Conservation (phyloP, 1,140 invertebrate species). For the Nebria ingens region DNA sequence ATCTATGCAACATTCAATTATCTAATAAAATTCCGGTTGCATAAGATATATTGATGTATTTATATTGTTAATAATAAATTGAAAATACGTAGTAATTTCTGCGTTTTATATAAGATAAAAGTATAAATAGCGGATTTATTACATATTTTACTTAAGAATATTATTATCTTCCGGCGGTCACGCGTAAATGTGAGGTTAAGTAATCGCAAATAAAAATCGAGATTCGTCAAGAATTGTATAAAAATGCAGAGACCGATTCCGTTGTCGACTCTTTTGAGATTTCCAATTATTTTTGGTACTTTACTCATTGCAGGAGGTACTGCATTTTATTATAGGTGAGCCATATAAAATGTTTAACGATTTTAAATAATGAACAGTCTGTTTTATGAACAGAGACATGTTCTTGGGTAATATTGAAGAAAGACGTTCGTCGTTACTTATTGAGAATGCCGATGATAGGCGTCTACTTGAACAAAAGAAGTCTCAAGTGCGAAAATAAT, state of each 20-base stretch:
- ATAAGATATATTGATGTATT: too few relatives aligned
- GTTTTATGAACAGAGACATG: background rate
- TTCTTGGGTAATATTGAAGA: background rate
- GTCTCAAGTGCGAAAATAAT: background rate
- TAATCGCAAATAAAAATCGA: background rate
- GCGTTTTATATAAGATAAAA: too few relatives aligned
- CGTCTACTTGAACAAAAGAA: constrained; percentile 1
- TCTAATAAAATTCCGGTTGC: too few relatives aligned
- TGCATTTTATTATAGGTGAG: constrained; percentile 13
- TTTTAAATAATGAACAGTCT: background rate
- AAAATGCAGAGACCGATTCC: constrained; percentile 15
- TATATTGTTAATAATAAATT: too few relatives aligned
- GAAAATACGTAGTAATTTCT: too few relatives aligned
- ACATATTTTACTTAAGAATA: too few relatives aligned
- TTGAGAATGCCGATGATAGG: background rate
- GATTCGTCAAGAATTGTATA: background rate
- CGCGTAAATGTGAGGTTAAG: too few relatives aligned
- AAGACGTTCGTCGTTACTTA: background rate
- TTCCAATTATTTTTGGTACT: constrained; percentile 14
- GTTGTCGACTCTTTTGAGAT: constrained; percentile 4
- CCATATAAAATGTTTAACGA: too few relatives aligned
- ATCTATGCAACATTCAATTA: too few relatives aligned
- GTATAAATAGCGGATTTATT: too few relatives aligned
- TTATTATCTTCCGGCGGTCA: too few relatives aligned
- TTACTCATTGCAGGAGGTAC: constrained; percentile 10